A percentile compares a stretch with the other conserved stretches of the same genome.
Conservation (phyloP, 1,140 invertebrate genomes). For the Rhagoletis zephyria region DNA sequence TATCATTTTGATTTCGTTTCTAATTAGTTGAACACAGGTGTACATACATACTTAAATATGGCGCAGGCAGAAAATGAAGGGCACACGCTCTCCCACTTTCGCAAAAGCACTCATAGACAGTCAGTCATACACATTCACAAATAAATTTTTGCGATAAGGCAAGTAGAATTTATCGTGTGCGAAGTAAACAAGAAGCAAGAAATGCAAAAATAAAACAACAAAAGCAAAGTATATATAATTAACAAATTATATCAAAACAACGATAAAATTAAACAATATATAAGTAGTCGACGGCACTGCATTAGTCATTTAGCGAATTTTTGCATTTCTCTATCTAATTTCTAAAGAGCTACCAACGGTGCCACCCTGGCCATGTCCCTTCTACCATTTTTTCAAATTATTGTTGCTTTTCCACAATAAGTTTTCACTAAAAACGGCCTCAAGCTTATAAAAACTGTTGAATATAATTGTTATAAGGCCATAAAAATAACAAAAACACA, state of each 20-base stretch:
- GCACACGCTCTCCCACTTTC: too few relatives aligned
- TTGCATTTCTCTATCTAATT: background rate
- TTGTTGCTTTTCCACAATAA: too few relatives aligned
- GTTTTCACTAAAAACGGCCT: too few relatives aligned
- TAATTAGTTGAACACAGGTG: too few relatives aligned
- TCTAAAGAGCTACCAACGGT: background rate
- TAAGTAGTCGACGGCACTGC: background rate
- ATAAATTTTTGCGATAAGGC: background rate
- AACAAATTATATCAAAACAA: background rate
- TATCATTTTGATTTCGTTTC: too few relatives aligned
- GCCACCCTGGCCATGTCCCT: background rate
- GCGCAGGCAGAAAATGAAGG: too few relatives aligned
- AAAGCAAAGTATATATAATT: background rate
- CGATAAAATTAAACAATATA: background rate
- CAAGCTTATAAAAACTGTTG: too few relatives aligned
- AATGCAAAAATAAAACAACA: conserved; percentile 15
- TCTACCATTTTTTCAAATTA: too few relatives aligned
- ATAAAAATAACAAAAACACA: too few relatives aligned
- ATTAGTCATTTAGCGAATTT: conserved; percentile 23
- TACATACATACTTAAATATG: too few relatives aligned
- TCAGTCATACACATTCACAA: background rate
- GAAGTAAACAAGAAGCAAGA: conserved; percentile 5
- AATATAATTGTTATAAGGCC: too few relatives aligned
- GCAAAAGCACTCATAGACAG: too few relatives aligned
- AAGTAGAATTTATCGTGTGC: background rate